Evolutionary conservation across 2,113 vertebrate species (phyloP).

Genomic region (Thamnophis sirtalis): DNA sequence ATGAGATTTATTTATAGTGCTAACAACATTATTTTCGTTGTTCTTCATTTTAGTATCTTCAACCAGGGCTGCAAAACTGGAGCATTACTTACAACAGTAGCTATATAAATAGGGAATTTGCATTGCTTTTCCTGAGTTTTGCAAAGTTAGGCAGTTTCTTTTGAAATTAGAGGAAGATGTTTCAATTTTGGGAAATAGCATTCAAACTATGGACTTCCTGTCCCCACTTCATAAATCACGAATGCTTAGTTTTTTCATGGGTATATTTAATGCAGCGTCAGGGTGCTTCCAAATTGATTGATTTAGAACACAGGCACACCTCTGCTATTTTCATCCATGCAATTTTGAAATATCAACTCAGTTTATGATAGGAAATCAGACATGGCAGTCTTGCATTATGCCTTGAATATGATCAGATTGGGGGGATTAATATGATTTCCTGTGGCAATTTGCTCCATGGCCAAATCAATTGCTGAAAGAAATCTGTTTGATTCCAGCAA

Average conservation of each 20-base stretch:
- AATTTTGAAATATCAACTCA: background rate
- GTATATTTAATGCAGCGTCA: background rate
- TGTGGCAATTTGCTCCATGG: background rate
- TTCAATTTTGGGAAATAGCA: background rate
- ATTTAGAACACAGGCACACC: background rate
- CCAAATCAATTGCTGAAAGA: conserved; percentile 11
- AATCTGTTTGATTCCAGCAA: conserved; percentile 3
- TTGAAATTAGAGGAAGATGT: background rate
- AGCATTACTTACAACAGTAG: background rate
- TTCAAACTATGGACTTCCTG: background rate
- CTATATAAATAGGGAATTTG: background rate
- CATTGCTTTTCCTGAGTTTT: background rate
- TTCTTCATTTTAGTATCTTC: background rate
- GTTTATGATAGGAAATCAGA: conserved; percentile 14
- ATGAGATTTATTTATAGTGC: background rate
- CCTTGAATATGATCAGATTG: background rate
- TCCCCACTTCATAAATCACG: background rate
- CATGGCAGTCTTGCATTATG: background rate
- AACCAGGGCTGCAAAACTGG: background rate
- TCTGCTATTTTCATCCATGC: background rate
- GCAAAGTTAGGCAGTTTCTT: background rate
- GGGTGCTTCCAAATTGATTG: background rate
- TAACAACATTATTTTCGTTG: background rate
- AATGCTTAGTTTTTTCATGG: background rate
- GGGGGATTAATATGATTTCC: background rate